Conservation (phyloP, 2,888 invertebrate genomes). For the Chouioia cunea region DNA sequence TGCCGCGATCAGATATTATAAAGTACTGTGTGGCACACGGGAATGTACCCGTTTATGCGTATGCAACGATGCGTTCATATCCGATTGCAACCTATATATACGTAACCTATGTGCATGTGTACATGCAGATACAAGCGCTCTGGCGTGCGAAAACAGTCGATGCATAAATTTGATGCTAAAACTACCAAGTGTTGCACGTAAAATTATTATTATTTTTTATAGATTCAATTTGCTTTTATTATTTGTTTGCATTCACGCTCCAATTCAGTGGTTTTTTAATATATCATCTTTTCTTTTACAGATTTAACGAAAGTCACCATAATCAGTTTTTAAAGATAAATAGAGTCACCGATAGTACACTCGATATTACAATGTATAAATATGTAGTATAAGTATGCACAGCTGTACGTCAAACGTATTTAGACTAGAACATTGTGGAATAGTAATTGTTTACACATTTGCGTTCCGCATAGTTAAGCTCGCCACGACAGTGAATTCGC, state of each 20-base stretch:
- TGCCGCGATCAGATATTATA: slow-evolving; percentile 63
- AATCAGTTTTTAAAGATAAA: too few relatives aligned
- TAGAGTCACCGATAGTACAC: too few relatives aligned
- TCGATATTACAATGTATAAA: too few relatives aligned
- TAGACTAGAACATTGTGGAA: not conserved
- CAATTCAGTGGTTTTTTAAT: too few relatives aligned
- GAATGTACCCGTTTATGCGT: slow-evolving; percentile 59
- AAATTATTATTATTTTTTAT: too few relatives aligned
- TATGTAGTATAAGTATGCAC: slow-evolving; percentile 21
- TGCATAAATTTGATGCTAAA: slow-evolving; percentile 61
- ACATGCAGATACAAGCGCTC: slow-evolving; percentile 3
- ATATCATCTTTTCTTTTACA: too few relatives aligned
- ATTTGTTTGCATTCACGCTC: too few relatives aligned
- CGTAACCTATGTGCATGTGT: too few relatives aligned
- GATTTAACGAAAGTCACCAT: too few relatives aligned
- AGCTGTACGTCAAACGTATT: not conserved
- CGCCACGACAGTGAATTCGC: slow-evolving; percentile 21
- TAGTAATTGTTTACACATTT: not conserved
- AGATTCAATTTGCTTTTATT: too few relatives aligned
- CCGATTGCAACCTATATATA: slow-evolving; percentile 55
- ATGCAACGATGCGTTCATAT: slow-evolving; percentile 67
- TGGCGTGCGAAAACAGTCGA: slow-evolving; percentile 54
- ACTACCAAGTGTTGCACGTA: not conserved
- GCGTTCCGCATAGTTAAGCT: slow-evolving; percentile 51
- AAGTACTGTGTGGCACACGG: slow-evolving; percentile 45